phyloP scores from a whole-genome alignment of 1,140 invertebrate genomes.

The Euschistus heros region DNA sequence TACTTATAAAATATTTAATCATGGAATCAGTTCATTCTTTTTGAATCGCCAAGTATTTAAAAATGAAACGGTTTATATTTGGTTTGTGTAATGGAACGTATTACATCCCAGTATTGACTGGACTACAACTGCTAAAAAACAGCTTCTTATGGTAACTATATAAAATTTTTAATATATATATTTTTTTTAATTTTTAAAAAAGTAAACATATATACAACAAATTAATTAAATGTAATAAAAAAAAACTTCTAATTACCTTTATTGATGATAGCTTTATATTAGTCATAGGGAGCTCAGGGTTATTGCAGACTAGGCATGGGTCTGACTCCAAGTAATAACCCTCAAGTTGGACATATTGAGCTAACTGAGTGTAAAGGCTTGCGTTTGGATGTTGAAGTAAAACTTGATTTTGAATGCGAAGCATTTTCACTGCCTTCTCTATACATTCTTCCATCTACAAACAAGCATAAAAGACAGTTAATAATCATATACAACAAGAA shows the following conservation, averaged over 20 bases:
- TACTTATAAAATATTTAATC: too few relatives aligned
- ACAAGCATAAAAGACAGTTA: not conserved
- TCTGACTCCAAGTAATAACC: conserved; percentile 95
- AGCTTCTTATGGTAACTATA: too few relatives aligned
- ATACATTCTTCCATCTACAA: conserved; percentile 61
- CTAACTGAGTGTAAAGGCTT: conserved; percentile 80
- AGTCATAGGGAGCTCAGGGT: conserved; percentile 85
- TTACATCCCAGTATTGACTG: too few relatives aligned
- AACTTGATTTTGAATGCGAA: conserved; percentile 77
- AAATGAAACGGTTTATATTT: too few relatives aligned
- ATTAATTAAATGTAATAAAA: not conserved
- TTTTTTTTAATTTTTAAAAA: too few relatives aligned
- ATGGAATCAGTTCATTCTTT: too few relatives aligned
- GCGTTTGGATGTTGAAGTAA: conserved; percentile 88
- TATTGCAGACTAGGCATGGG: conserved; percentile 94
- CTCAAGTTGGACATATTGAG: conserved; percentile 87
- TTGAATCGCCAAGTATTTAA: too few relatives aligned
- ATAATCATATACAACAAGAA: not conserved
- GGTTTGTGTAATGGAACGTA: too few relatives aligned
- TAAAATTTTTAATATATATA: too few relatives aligned
- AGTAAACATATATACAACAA: not conserved
- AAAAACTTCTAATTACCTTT: conserved; percentile 45
- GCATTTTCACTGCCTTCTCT: conserved; percentile 70
- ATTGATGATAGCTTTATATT: conserved; percentile 88
- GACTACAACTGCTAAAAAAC: too few relatives aligned